These are phyloP conservation scores for Hemicentrotus pulcherrimus DNA, from an alignment of 35 echinoderm and acorn worm genomes.

Conservation along the genomic window DNA sequence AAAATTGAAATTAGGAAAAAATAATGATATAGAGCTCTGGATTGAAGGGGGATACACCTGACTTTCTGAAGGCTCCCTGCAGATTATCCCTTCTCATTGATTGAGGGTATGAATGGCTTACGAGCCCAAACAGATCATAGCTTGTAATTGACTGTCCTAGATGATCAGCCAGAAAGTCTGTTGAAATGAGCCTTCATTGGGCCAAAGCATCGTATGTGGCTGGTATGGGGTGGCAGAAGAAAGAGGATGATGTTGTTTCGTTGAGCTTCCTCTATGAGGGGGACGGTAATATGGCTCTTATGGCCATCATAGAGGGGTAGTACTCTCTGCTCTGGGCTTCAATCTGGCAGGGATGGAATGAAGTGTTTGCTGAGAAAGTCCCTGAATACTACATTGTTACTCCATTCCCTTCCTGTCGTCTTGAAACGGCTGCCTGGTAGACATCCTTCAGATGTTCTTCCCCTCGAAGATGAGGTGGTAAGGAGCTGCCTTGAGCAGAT, in stretches of 20 bases:
- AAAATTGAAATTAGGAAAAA: too few species aligned
- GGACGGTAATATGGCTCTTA: too few species aligned
- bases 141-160: background rate
- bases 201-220: background rate
- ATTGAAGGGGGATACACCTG: background rate
- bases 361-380: background rate
- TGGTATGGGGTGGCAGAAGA: background rate
- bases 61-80: background rate
- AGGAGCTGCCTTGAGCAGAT: background rate
- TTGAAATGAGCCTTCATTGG: background rate
- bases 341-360: background rate
- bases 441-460: background rate
- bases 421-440: background rate
- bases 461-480: background rate
- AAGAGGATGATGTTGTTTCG: background rate
- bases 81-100: background rate
- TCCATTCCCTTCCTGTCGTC: background rate
- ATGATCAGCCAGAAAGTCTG: background rate
- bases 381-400: background rate
- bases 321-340: background rate
- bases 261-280: background rate
- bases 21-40: background rate
- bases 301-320: background rate
- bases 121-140: background rate
- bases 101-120: background rate